Evolutionary conservation across 2,113 vertebrate genomes (phyloP), one percentile per base, ranked within the genome.

Genomic region (Danionella cerebrum): DNA sequence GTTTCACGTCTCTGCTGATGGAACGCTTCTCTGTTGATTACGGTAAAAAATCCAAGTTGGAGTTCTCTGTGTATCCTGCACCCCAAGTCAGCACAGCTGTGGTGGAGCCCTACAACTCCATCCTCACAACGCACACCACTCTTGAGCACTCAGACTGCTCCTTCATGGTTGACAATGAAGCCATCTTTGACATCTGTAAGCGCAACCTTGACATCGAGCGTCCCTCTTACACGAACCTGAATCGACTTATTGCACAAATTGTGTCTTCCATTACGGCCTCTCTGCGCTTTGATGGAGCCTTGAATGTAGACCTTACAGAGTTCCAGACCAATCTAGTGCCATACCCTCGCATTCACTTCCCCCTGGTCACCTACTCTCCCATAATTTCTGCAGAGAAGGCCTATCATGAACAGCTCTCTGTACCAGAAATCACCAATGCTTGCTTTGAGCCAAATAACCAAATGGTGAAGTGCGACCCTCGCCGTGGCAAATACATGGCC

Each of bases 381-480:
- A 53, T 53, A 1, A 53, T 53, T 31, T 53, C 50, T 0, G 50
- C 50, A 0, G 50, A 53, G 5, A 53, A 53, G 27, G 50, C 50
- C 4, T 53, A 33, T 10, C 50, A 53, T 6, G 50, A 53, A 27
- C 50, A 53, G 9, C 50, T 53, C 27, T 53, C 50, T 1, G 50
- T 53, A 12, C 50, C 50, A 10, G 50, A 53, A 5, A 53, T 53
- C 14, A 53, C 50, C 9, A 53, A 53, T 3, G 14, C 50, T 5
- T 53, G 50, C 27, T 53, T 53, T 0, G 50, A 53, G 50, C 50
- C 50, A 11, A 27, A 25, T 3, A 19, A 53, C 25, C 50, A 53
- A 27, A 53, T 53, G 50, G 50, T 53, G 10, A 53, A 53, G 25
- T 53, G 50, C 4, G 50, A 53, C 27, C 50, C 50, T 53, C 50